Evolutionary conservation across 2,113 vertebrate species (phyloP).

Genomic region (Podocnemis expansa): DNA sequence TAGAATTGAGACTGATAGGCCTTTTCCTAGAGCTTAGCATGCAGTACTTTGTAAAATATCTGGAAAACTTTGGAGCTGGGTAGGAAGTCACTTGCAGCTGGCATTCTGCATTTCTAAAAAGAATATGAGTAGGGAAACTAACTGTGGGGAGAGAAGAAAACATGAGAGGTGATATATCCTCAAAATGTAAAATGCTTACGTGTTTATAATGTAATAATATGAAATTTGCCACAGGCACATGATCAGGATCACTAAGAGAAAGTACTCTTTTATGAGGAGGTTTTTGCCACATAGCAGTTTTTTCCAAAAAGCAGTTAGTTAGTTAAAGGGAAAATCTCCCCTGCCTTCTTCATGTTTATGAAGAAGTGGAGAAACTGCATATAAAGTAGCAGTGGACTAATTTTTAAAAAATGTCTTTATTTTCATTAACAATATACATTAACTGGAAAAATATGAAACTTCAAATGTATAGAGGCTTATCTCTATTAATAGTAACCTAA

Average conservation of each 20-base stretch:
- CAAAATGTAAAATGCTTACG: neutral
- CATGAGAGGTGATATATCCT: neutral
- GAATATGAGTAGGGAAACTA: neutral
- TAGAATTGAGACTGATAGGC: neutral
- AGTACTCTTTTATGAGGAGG: constrained; percentile 29
- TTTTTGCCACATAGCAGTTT: constrained; percentile 32
- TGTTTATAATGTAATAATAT: neutral
- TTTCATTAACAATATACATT: neutral
- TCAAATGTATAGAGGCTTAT: neutral
- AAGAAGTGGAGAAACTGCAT: neutral
- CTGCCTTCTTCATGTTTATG: neutral
- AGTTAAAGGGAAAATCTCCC: neutral
- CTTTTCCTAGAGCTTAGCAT: neutral
- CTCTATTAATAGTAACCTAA: neutral
- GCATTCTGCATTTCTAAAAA: neutral
- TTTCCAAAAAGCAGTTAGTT: constrained; percentile 6
- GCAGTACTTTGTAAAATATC: neutral
- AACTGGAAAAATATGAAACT: neutral
- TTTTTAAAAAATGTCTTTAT: neutral
- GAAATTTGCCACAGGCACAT: neutral
- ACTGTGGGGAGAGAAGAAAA: neutral
- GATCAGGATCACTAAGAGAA: constrained; percentile 43
- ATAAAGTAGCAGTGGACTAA: neutral
- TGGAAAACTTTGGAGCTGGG: neutral
- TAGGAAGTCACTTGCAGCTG: neutral